A percentile compares a stretch with the other conserved stretches of the same genome.
Conservation (phyloP, 2,113 vertebrate genomes). For the Mesembrinibis cayennensis region DNA sequence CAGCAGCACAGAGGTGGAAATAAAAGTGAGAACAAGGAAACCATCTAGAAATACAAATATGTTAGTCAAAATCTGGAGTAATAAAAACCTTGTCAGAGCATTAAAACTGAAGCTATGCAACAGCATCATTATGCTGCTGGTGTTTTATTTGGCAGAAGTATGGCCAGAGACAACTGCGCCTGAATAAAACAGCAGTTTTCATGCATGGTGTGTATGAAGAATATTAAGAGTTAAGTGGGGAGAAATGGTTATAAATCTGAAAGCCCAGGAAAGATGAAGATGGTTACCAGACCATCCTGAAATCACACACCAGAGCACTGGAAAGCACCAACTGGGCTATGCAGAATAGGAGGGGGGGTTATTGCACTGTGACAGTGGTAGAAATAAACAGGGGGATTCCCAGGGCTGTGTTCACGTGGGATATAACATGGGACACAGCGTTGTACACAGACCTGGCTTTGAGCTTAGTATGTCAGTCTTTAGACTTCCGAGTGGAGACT, state of each 20-base stretch:
- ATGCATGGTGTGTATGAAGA: not conserved
- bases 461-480: not conserved
- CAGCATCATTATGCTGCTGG: not conserved
- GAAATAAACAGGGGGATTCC: not conserved
- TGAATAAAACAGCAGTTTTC: not conserved
- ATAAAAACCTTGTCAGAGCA: not conserved
- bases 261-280: not conserved
- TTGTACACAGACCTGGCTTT: not conserved
- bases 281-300: not conserved
- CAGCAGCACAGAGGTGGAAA: constrained; percentile 41
- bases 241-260: not conserved
- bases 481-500: not conserved
- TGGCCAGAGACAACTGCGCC: not conserved
- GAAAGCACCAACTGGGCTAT: not conserved
- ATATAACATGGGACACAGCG: not conserved
- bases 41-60: not conserved
- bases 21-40: constrained; percentile 11
- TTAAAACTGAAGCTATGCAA: not conserved
- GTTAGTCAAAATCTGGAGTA: not conserved
- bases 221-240: not conserved
- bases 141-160: not conserved
- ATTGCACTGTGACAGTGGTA: not conserved
- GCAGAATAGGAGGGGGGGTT: not conserved
- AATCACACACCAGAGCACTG: not conserved
- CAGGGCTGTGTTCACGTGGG: not conserved